Percentiles rank a stretch among this genome's conserved stretches.
Conservation (phyloP, 2,888 invertebrate genomes). For the Micoletzkya japonica region DNA sequence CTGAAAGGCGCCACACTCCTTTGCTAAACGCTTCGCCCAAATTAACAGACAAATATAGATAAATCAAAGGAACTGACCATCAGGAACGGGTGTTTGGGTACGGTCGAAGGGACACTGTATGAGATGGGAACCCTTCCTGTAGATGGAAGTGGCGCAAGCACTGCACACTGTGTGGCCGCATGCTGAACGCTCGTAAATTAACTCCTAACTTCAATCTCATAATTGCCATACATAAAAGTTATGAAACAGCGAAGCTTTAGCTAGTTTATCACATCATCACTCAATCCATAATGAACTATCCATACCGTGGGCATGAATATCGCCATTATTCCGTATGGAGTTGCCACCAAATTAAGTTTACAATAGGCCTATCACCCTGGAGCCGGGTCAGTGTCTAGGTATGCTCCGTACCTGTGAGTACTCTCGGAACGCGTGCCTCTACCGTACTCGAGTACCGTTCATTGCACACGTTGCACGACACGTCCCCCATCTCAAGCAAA, state of each 20-base stretch:
- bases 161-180: conserved; percentile 72
- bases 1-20: too few relatives aligned
- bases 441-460: conserved; percentile 36
- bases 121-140: conserved; percentile 20
- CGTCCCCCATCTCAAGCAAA: conserved; percentile 34
- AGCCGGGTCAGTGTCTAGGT: too few relatives aligned
- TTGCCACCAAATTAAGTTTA: too few relatives aligned
- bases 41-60: too few relatives aligned
- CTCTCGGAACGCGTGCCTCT: conserved; percentile 35
- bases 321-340: too few relatives aligned
- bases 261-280: background rate
- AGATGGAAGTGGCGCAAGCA: conserved; percentile 65
- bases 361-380: too few relatives aligned
- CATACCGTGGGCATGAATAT: too few relatives aligned
- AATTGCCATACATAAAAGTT: background rate
- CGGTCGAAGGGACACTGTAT: conserved; percentile 71
- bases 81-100: conserved; percentile 67
- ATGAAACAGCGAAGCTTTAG: background rate
- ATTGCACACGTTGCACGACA: conserved; percentile 41
- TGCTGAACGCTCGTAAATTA: conserved; percentile 14
- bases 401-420: conserved; percentile 37
- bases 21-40: too few relatives aligned
- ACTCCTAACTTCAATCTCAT: background rate
- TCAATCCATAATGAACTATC: background rate
- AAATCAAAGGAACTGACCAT: conserved; percentile 30